These are phyloP conservation scores for Ctena decussata DNA, from an alignment of 2,888 invertebrate species.

Conservation along the genomic window DNA sequence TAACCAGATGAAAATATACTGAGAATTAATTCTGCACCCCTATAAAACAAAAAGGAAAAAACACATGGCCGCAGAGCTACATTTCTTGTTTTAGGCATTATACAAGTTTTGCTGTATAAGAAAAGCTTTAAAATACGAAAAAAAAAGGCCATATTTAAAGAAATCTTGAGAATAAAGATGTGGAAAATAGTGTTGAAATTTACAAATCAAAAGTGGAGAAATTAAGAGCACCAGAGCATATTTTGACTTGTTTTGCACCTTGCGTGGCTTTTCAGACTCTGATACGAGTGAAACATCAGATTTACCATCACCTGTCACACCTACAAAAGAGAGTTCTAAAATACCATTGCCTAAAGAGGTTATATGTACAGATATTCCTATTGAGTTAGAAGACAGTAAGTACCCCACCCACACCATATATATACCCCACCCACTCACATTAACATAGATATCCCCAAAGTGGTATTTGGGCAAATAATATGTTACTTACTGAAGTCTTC, in stretches of 20 bases:
- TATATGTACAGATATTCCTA: slow-evolving; percentile 57
- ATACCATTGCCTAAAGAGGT: slow-evolving; percentile 77
- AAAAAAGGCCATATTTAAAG: too few relatives aligned
- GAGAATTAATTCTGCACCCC: too few relatives aligned
- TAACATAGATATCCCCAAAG: not conserved
- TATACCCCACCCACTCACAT: slow-evolving; percentile 10
- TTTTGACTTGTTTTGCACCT: not conserved
- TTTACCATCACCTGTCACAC: slow-evolving; percentile 77
- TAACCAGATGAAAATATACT: too few relatives aligned
- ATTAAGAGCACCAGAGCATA: not conserved
- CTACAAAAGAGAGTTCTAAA: slow-evolving; percentile 78
- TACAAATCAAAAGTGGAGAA: too few relatives aligned
- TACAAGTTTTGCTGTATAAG: too few relatives aligned
- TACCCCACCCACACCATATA: slow-evolving; percentile 40
- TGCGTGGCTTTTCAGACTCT: slow-evolving; percentile 64
- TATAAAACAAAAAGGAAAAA: too few relatives aligned
- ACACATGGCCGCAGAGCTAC: too few relatives aligned
- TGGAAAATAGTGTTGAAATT: too few relatives aligned
- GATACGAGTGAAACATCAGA: slow-evolving; percentile 72
- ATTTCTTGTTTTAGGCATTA: too few relatives aligned
- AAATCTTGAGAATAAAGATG: too few relatives aligned
- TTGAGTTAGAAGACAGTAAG: slow-evolving; percentile 63
- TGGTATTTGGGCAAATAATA: slow-evolving; percentile 1
- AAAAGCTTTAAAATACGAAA: too few relatives aligned
- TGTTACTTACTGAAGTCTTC: too few relatives aligned